phyloP scores from a whole-genome alignment of 2,113 vertebrate genomes.

The Oreochromis aureus region DNA sequence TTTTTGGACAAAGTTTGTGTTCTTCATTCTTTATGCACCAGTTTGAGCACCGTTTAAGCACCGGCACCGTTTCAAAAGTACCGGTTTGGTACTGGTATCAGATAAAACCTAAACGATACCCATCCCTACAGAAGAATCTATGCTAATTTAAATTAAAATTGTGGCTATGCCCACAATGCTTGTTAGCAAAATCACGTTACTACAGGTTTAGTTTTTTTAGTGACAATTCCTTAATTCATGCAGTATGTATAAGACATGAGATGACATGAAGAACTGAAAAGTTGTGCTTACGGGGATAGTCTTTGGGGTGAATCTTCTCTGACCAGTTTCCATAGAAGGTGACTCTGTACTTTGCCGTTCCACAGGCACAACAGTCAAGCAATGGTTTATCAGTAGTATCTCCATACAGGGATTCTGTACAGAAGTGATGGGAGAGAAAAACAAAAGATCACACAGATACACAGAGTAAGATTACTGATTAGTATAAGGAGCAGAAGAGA shows the following conservation, averaged over 20 bases:
- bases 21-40: too few relatives aligned
- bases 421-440: background rate
- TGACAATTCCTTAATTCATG: background rate
- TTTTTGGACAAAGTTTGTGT: too few relatives aligned
- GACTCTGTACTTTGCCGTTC: slow-evolving; percentile 95
- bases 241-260: background rate
- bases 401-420: slow-evolving; percentile 77
- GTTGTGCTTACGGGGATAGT: slow-evolving; percentile 88
- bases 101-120: too few relatives aligned
- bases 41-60: too few relatives aligned
- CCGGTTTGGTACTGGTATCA: too few relatives aligned
- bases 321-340: slow-evolving; percentile 98
- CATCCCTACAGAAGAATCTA: background rate
- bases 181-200: background rate
- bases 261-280: background rate
- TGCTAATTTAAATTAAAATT: background rate
- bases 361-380: slow-evolving; percentile 92
- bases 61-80: too few relatives aligned
- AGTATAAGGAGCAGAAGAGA: background rate
- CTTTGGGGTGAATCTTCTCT: slow-evolving; percentile 93
- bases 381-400: slow-evolving; percentile 82
- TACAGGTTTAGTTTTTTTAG: background rate
- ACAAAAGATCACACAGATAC: background rate
- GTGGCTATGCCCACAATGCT: background rate
- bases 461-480: background rate